Base-by-base conservation (phyloP, 2,888 invertebrate species). In the Hydroisotoma schaefferi region DNA sequence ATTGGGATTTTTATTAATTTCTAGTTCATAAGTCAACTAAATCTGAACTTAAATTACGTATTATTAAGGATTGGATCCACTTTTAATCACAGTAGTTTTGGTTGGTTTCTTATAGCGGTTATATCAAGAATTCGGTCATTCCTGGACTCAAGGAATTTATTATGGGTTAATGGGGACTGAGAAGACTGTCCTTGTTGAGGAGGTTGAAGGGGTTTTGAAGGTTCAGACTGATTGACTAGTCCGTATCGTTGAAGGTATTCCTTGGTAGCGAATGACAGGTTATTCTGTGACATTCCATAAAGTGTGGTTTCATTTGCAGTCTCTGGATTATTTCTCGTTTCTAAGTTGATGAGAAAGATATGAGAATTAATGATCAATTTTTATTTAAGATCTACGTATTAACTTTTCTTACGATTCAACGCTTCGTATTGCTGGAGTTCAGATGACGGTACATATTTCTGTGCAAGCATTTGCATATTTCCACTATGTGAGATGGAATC, bases 241-340 rank as follows among this genome's bases (percentile, higher is more conserved):
- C 72, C 72, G 49, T 72, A 64, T 15, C 64, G 63, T 46, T 72
- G 67, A 2, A 72, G 57, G 46, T 72, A 72, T 20, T 72, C 59
- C 40, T 66, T 69, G 1, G 72, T 72, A 2, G 66, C 68, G 48
- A 72, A 72, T 1, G 69, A 69, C 1, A 72, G 37, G 48, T 70
- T 63, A 18, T 56, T 66, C 0, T 70, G 59, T 2, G 69, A 61
- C 65, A 71, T 65, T 27, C 71, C 72, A 40, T 72, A 72, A 2
- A 71, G 46, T 3, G 70, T 70, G 1, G 70, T 67, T 27, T 71
- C 71, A 1, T 68, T 66, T 4, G 57, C 44, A 3, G 56, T 57
- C 12, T 57, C 47, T 6, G 54, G 26, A 15, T 20, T 57, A 22
- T 56, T 55, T 20, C 22, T 10, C n/a, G n/a, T 37, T 38, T 60